Evolutionary conservation across 2,888 invertebrate species (phyloP).

Genomic region (Andrena bicolor): DNA sequence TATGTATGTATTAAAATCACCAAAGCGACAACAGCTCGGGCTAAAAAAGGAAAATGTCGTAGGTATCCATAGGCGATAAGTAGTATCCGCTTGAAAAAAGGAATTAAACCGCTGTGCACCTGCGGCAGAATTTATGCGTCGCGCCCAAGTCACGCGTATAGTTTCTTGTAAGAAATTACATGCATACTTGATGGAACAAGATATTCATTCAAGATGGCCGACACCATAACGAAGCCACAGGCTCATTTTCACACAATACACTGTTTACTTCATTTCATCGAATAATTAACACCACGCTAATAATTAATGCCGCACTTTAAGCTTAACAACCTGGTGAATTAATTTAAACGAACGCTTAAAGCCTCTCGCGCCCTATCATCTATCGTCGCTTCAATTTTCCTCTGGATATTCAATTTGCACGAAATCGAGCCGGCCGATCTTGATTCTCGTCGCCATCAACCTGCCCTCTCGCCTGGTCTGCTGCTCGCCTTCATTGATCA

Average conservation of each 20-base stretch:
- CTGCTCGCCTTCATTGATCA: background rate
- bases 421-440: slow-evolving; percentile 40
- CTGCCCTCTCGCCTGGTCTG: background rate
- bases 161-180: slow-evolving; percentile 47
- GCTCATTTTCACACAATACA: slow-evolving; percentile 50
- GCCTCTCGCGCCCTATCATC: slow-evolving; percentile 32
- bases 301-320: slow-evolving; percentile 38
- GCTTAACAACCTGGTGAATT: slow-evolving; percentile 50
- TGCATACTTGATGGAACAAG: slow-evolving; percentile 50
- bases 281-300: slow-evolving; percentile 58
- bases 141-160: slow-evolving; percentile 51
- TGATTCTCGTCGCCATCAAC: background rate
- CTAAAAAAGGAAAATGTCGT: background rate
- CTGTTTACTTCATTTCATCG: slow-evolving; percentile 48
- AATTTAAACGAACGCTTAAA: slow-evolving; percentile 56
- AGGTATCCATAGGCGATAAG: background rate
- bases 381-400: slow-evolving; percentile 44
- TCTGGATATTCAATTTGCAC: slow-evolving; percentile 46
- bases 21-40: background rate
- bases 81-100: background rate
- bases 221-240: slow-evolving; percentile 44
- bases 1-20: background rate
- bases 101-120: slow-evolving; percentile 6
- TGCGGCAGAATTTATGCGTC: slow-evolving; percentile 54
- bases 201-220: slow-evolving; percentile 47